Base-by-base conservation (phyloP, 2,113 vertebrate species). In the Oophaga pumilio region DNA sequence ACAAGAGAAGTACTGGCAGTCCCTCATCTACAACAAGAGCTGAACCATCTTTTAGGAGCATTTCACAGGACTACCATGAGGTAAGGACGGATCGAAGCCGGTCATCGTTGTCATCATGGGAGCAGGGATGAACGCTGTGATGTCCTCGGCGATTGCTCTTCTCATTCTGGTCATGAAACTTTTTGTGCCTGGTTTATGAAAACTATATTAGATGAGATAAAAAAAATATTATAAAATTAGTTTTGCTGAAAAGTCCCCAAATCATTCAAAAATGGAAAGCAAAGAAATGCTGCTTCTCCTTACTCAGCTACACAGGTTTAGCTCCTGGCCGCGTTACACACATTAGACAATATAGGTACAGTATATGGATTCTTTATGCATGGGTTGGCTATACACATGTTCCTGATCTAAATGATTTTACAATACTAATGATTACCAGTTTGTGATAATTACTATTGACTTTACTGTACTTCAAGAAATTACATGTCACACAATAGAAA, bases 11-110 rank as follows among this genome's bases (percentile, higher is more conserved):
- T 17, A 62, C 28, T 17, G n/a, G 9, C 52, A 84, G 52, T 33
- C 6, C 56, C 18, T 59, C 50, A n/a, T 74, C 66, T 24, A 17
- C 24, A 24, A 57, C 24, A 6, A 15, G 11, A n/a, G 68, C 24
- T 59, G 56, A 13, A 57, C 43, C 24, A 43, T 33, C 82, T 59
- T 56, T 15, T 22, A 6, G 53, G 12, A 85, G 83, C 4, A 56
- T 22, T 73, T 43, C 20, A 50, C 56, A 85, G 43, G 68, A 49
- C 11, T 18, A 85, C 76, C 56, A 85, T 85, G 84, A 85, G 84
- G 84, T 85, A 18, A 62, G 22, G 12, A 56, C 24, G 7, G 50
- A 78, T 15, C 56, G 10, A 12, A 56, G 11, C 0, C 50, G 6
- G 69, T 18, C 6, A 18, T 2, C 8, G 4, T 77, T 22, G n/a